A percentile compares a stretch with the other conserved stretches of the same genome.
Evolutionary conservation across 2,888 invertebrate species (phyloP).

Genomic region (Sthenelais limicola): DNA sequence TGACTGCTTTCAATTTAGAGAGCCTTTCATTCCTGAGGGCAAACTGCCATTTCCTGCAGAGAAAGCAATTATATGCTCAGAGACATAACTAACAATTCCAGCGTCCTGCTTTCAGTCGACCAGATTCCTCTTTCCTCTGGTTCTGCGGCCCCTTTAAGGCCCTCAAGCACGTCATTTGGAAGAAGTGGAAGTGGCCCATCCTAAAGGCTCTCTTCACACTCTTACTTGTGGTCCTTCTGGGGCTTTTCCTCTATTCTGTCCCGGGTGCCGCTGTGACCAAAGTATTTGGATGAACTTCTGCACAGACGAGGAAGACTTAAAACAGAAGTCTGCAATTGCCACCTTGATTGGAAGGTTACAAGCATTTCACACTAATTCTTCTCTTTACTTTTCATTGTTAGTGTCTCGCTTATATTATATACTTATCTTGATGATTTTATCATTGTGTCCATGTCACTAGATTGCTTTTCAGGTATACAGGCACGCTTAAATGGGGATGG

Average conservation of each 20-base stretch:
- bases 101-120: conserved; percentile 48
- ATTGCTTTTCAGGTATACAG: too few relatives aligned
- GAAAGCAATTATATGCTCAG: too few relatives aligned
- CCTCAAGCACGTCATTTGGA: conserved; percentile 53
- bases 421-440: too few relatives aligned
- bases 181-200: conserved; percentile 53
- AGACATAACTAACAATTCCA: not conserved
- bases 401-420: not conserved
- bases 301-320: not conserved
- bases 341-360: too few relatives aligned
- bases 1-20: too few relatives aligned
- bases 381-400: too few relatives aligned
- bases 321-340: too few relatives aligned
- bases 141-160: conserved; percentile 54
- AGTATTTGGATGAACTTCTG: conserved; percentile 40
- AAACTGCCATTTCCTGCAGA: too few relatives aligned
- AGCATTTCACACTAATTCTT: too few relatives aligned
- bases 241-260: conserved; percentile 51
- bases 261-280: conserved; percentile 49
- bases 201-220: conserved; percentile 50
- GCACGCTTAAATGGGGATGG: too few relatives aligned
- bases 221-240: conserved; percentile 50
- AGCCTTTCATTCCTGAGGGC: too few relatives aligned
- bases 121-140: conserved; percentile 56
- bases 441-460: too few relatives aligned